Conservation (phyloP, 2,797 vertebrate genomes). For the Semotilus atromaculatus region DNA sequence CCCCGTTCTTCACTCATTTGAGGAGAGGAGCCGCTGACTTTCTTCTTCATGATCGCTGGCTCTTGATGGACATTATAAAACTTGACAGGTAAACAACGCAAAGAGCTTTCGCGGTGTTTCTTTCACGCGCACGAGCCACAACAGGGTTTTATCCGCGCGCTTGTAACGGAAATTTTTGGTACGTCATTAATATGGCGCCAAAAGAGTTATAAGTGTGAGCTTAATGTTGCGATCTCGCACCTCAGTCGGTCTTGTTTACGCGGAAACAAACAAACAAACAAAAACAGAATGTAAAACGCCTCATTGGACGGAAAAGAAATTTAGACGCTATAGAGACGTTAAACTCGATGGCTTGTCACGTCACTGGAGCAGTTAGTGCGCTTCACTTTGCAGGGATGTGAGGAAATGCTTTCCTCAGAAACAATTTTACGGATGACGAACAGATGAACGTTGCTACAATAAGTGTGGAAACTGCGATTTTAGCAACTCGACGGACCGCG, state of each 20-base stretch:
- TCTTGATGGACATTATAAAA: constrained; percentile 54
- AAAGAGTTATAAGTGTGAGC: constrained; percentile 90
- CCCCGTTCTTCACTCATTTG: constrained; percentile 60
- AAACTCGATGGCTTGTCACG: constrained; percentile 64
- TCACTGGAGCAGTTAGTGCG: constrained; percentile 22
- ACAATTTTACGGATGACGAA: constrained; percentile 42
- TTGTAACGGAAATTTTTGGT: constrained; percentile 93
- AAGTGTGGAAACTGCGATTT: constrained; percentile 47
- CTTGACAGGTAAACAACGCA: constrained; percentile 67
- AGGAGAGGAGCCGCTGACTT: constrained; percentile 59
- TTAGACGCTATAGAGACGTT: constrained; percentile 65
- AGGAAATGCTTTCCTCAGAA: background rate
- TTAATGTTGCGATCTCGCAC: constrained; percentile 69
- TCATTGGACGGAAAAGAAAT: constrained; percentile 56
- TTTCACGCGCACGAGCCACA: background rate
- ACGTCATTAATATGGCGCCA: constrained; percentile 99
- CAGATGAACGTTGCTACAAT: constrained; percentile 7
- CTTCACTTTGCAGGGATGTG: constrained; percentile 34
- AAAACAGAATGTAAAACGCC: constrained; percentile 8
- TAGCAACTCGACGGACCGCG: constrained; percentile 45
- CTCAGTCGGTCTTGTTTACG: constrained; percentile 74
- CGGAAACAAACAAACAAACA: constrained; percentile 31
- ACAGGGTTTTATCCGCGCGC: constrained; percentile 68
- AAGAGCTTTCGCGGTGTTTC: constrained; percentile 58
- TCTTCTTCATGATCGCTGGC: constrained; percentile 59